Evolutionary conservation across 2,113 vertebrate species (phyloP).

Genomic region (Copsychus sechellarum): DNA sequence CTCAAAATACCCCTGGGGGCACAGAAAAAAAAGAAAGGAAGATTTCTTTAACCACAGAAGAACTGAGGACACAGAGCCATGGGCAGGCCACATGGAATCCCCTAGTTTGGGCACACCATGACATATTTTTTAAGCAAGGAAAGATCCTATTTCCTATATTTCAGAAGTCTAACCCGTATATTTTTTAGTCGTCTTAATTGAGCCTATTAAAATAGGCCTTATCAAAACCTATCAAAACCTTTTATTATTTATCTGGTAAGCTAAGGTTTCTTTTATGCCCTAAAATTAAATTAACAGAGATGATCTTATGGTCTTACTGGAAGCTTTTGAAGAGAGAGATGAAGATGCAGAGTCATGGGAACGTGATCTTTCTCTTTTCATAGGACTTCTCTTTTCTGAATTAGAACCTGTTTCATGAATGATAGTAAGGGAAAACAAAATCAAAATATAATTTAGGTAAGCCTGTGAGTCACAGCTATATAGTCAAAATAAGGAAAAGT

Average conservation of each 20-base stretch:
- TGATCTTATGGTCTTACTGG: slow-evolving; percentile 67
- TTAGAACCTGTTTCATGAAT: slow-evolving; percentile 57
- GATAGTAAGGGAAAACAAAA: not conserved
- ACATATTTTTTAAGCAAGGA: not conserved
- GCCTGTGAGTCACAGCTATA: not conserved
- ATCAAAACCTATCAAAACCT: not conserved
- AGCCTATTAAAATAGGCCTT: not conserved
- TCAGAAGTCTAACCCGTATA: not conserved
- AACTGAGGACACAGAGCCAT: not conserved
- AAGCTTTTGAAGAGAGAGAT: slow-evolving; percentile 73
- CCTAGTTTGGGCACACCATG: not conserved
- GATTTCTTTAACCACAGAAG: not conserved
- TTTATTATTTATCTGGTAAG: not conserved
- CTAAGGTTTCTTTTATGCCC: not conserved
- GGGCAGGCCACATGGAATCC: not conserved
- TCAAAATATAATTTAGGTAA: not conserved
- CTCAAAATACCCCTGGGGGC: not conserved
- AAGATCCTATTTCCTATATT: not conserved
- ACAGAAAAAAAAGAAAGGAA: not conserved
- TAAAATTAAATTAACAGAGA: not conserved
- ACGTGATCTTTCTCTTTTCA: slow-evolving; percentile 70
- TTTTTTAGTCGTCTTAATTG: not conserved
- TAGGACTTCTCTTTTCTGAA: slow-evolving; percentile 72
- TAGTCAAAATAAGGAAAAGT: not conserved
- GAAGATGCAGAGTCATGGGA: slow-evolving; percentile 76